phyloP scores from a whole-genome alignment of 2,113 vertebrate genomes.

The Pandion haliaetus region DNA sequence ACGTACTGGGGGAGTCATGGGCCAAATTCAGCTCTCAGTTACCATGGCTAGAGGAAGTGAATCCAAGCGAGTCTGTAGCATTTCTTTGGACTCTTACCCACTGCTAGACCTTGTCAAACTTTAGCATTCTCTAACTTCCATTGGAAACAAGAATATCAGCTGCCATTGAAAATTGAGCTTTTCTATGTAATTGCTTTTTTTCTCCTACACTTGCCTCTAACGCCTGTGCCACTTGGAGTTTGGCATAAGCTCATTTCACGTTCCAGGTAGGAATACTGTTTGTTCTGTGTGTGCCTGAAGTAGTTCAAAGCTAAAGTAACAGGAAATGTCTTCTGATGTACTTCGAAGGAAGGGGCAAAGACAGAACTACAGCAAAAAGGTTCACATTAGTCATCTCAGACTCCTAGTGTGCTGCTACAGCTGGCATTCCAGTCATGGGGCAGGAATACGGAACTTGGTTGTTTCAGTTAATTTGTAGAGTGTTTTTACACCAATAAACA shows the following conservation, averaged over 20 bases:
- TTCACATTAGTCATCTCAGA: not conserved
- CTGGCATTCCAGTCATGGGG: not conserved
- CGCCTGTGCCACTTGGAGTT: not conserved
- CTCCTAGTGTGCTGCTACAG: not conserved
- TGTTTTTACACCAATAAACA: not conserved
- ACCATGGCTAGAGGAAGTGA: not conserved
- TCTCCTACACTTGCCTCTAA: not conserved
- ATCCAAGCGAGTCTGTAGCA: not conserved
- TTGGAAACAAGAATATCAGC: not conserved
- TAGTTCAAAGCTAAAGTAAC: not conserved
- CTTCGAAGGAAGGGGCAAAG: not conserved
- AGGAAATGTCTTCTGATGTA: not conserved
- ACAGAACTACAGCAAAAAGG: not conserved
- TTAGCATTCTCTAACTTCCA: not conserved
- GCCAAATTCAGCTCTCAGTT: not conserved
- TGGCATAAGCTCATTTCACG: not conserved
- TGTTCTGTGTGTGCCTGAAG: not conserved
- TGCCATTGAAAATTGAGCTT: not conserved
- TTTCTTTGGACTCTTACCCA: not conserved
- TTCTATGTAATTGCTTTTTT: not conserved
- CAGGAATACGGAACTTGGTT: not conserved
- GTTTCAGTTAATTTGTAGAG: not conserved
- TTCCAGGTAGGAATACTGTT: not conserved
- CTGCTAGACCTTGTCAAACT: not conserved
- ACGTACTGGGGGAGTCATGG: not conserved